Base-by-base conservation (phyloP, 2,888 invertebrate species). In the Nephrocerus scutellatus region DNA sequence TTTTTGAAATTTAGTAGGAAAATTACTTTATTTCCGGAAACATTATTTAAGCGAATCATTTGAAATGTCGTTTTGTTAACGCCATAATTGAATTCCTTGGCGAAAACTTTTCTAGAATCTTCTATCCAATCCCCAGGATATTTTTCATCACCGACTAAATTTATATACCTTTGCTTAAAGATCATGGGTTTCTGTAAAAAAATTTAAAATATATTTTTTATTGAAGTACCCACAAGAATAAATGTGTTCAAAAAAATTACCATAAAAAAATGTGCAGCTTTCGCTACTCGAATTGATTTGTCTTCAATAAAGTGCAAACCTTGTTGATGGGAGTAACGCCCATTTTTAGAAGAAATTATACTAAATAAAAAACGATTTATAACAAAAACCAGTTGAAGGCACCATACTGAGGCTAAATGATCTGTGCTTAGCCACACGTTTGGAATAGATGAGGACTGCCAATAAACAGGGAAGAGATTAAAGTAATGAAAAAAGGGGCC, bases 361-460 rank as follows among this genome's bases (percentile, higher is more conserved):
- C 86, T 85, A 66, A 91, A 93, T 7, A 95, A 70, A 34, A 85
- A 82, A 51, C 84, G 73, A 45, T 84, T 83, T 39, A 90, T 73
- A 0, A 79, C 77, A 59, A 90, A 64, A 2, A 92, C 80, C 25
- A 92, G 70, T 66, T 95, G 90, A 56, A 90, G 86, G 66, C 89
- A 93, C 95, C 95, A 96, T 4, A 91, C 80, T 53, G 92, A 87
- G 54, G 87, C 84, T 9, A 88, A 75, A 63, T 96, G 96, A 66
- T 95, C 92, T 2, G 86, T 81, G 5, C 90, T 82, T 7, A 83
- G 72, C 88, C 93, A 93, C 2, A 85, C 85, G 36, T 77, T 78
- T 1, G 93, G 91, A 36, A 93, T 76, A 44, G 64, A 66, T 39
- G 54, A 71, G 51, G 55, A 59, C 57, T 54, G 19, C 4, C 38